A percentile compares a stretch with the other conserved stretches of the same genome.
Conservation (phyloP, 2,113 vertebrate species). For the Ophthalmolycus amberensis region DNA sequence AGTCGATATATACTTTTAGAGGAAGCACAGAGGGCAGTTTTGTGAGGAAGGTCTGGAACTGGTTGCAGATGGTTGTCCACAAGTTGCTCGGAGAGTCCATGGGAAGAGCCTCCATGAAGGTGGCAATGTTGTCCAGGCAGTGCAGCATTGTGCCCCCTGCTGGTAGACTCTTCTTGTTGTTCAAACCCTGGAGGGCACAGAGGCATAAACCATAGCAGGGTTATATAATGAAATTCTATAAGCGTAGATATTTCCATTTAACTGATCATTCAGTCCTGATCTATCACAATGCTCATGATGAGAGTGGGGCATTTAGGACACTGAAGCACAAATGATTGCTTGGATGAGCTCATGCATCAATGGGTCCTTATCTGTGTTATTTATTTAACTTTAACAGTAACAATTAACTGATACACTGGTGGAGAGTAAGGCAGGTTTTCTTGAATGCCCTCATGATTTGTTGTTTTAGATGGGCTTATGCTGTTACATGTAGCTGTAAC, state of each 20-base stretch:
- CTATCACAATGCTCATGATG: slow-evolving; percentile 51
- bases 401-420: slow-evolving; percentile 46
- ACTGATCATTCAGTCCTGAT: slow-evolving; percentile 67
- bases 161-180: slow-evolving; percentile 98
- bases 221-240: slow-evolving; percentile 69
- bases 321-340: slow-evolving; percentile 40
- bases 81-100: slow-evolving; percentile 99
- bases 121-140: slow-evolving; percentile 97
- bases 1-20: slow-evolving; percentile 90
- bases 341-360: slow-evolving; percentile 21
- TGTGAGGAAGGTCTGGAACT: slow-evolving; percentile 98
- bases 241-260: slow-evolving; percentile 65
- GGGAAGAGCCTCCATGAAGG: slow-evolving; percentile 98
- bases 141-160: slow-evolving; percentile 97
- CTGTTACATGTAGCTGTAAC: slow-evolving; percentile 4
- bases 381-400: slow-evolving; percentile 38
- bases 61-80: slow-evolving; percentile 98
- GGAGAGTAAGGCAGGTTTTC: slow-evolving; percentile 39
- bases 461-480: slow-evolving; percentile 49
- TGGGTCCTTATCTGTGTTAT: slow-evolving; percentile 25
- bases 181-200: slow-evolving; percentile 88
- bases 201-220: slow-evolving; percentile 53
- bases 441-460: slow-evolving; percentile 34
- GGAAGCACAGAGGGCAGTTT: slow-evolving; percentile 96
- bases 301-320: slow-evolving; percentile 40